Conservation (phyloP, 2,888 invertebrate species). For the Coenonympha arcania region DNA sequence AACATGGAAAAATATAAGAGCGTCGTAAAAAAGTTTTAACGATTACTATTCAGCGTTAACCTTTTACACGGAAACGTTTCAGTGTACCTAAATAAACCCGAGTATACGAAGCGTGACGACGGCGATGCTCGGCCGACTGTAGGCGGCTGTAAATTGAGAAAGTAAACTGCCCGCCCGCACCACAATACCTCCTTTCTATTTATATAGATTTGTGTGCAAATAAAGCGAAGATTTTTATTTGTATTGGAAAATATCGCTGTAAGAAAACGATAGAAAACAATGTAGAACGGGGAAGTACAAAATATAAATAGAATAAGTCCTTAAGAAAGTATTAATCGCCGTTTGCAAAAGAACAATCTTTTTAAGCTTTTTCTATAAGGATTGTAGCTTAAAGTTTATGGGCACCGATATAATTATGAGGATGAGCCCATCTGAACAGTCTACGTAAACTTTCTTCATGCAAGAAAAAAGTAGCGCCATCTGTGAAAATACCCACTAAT, state of each 20-base stretch:
- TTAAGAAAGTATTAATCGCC: no score
- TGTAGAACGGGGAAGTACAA: no score
- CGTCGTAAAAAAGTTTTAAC: constrained; percentile 11
- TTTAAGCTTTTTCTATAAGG: no score
- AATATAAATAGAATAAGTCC: no score
- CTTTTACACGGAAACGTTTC: constrained; percentile 12
- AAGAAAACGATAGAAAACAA: not conserved
- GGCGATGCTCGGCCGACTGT: constrained; percentile 16
- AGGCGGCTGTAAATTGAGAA: constrained; percentile 19
- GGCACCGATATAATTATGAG: no score
- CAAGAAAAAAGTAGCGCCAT: no score
- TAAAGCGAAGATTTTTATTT: constrained; percentile 4
- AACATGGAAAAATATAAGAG: not conserved
- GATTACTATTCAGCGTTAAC: constrained; percentile 6
- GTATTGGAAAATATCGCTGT: not conserved
- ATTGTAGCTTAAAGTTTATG: no score
- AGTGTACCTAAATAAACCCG: constrained; percentile 19
- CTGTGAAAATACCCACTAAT: no score
- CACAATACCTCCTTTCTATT: constrained; percentile 9
- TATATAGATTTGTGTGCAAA: constrained; percentile 6
- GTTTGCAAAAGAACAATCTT: no score
- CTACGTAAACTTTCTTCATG: no score
- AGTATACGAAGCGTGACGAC: constrained; percentile 23
- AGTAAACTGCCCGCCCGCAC: constrained; percentile 17
- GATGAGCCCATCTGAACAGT: no score